Conservation (phyloP, 2,797 vertebrate genomes). For the Chaunax sp. region DNA sequence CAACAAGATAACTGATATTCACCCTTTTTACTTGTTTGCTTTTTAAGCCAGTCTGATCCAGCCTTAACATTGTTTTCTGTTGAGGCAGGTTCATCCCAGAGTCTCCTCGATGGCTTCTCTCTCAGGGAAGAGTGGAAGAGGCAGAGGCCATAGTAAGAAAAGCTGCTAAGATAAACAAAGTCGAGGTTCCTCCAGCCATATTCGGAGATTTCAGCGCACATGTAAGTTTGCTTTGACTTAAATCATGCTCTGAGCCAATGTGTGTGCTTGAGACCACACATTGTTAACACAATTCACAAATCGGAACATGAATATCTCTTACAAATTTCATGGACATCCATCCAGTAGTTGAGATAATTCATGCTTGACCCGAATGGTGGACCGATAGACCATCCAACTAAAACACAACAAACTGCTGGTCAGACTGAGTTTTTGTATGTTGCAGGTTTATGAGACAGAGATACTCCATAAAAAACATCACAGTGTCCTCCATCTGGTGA, state of each 20-base stretch:
- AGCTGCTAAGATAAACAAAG: slow-evolving; percentile 77
- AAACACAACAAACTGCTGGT: neutral
- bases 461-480: slow-evolving; percentile 31
- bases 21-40: no score
- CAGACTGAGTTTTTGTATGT: slow-evolving; percentile 17
- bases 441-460: slow-evolving; percentile 39
- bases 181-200: slow-evolving; percentile 65
- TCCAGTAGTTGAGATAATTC: neutral
- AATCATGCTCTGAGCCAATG: no score
- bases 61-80: neutral
- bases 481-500: slow-evolving; percentile 84
- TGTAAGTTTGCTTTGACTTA: slow-evolving; percentile 29
- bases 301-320: neutral
- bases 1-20: no score
- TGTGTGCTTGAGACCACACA: neutral
- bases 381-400: neutral
- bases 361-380: neutral
- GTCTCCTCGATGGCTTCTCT: slow-evolving; percentile 81
- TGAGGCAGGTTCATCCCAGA: slow-evolving; percentile 77
- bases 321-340: neutral
- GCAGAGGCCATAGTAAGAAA: slow-evolving; percentile 72
- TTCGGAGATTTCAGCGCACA: slow-evolving; percentile 30
- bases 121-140: slow-evolving; percentile 71
- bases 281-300: neutral
- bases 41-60: no score